phyloP scores from a whole-genome alignment of 1,140 invertebrate genomes.

The Drosophila sp. region DNA sequence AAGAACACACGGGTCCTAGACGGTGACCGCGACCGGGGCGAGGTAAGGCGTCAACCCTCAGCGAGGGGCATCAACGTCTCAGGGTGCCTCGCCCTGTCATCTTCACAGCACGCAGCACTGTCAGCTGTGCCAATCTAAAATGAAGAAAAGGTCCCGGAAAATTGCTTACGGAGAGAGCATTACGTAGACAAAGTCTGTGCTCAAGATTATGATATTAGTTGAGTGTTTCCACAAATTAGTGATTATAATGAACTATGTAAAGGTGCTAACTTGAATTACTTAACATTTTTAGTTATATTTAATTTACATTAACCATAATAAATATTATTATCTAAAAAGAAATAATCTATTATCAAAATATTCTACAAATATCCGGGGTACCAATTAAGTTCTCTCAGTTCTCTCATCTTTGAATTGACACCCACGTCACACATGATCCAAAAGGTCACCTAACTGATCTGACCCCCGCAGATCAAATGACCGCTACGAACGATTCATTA shows the following conservation, averaged over 20 bases:
- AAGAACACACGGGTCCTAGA: slow-evolving; percentile 49
- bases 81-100: slow-evolving; percentile 25
- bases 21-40: slow-evolving; percentile 61
- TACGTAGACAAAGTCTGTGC: slow-evolving; percentile 5
- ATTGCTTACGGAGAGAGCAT: slow-evolving; percentile 26
- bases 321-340: too few species aligned
- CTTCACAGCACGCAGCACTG: slow-evolving; percentile 3
- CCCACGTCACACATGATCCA: not conserved
- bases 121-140: slow-evolving; percentile 51
- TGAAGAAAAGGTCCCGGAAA: not conserved
- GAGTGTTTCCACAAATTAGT: not conserved
- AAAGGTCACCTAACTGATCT: slow-evolving; percentile 1
- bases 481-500: slow-evolving; percentile 47
- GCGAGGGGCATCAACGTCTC: slow-evolving; percentile 45
- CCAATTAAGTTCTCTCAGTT: too few species aligned
- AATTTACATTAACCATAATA: too few species aligned
- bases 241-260: not conserved
- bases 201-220: slow-evolving; percentile 21
- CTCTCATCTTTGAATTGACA: not conserved
- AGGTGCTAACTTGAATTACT: too few species aligned
- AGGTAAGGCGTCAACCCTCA: slow-evolving; percentile 72
- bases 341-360: too few species aligned
- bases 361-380: too few species aligned
- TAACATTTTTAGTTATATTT: too few species aligned
- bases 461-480: slow-evolving; percentile 47